phyloP scores from a whole-genome alignment of 2,113 vertebrate genomes.

The Hassar affinis region DNA sequence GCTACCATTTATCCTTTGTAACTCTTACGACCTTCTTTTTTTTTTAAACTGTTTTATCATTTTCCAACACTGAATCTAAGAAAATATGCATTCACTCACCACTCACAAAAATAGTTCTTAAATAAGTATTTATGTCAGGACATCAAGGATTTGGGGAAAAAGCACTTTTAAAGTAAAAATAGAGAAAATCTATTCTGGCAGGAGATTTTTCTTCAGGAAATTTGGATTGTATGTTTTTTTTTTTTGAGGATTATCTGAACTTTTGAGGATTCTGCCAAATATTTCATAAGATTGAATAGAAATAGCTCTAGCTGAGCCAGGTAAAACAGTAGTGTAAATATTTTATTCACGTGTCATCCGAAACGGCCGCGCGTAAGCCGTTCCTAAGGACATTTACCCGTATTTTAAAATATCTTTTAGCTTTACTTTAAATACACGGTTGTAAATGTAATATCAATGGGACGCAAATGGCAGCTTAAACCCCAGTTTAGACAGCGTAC shows the following conservation, averaged over 20 bases:
- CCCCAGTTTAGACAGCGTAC: background rate
- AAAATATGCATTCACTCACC: background rate
- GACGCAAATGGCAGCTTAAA: background rate
- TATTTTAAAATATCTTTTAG: background rate
- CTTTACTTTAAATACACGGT: background rate
- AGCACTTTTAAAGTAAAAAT: too few relatives aligned
- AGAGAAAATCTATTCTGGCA: too few relatives aligned
- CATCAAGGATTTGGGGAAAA: too few relatives aligned
- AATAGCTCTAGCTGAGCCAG: background rate
- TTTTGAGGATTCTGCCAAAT: background rate
- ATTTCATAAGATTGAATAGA: background rate
- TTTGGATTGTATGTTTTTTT: background rate
- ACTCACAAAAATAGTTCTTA: too few relatives aligned
- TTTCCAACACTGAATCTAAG: background rate
- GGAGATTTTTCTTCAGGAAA: too few relatives aligned
- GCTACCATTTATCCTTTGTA: background rate
- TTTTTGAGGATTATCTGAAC: too few relatives aligned
- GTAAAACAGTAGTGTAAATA: too few relatives aligned
- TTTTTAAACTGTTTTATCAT: too few relatives aligned
- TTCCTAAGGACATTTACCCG: background rate
- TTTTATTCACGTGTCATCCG: background rate
- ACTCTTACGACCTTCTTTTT: background rate
- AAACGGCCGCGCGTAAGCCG: background rate
- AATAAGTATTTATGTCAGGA: too few relatives aligned
- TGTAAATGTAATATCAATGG: background rate